phyloP scores from a whole-genome alignment of 2,113 vertebrate species.

The Sminthopsis crassicaudata region DNA sequence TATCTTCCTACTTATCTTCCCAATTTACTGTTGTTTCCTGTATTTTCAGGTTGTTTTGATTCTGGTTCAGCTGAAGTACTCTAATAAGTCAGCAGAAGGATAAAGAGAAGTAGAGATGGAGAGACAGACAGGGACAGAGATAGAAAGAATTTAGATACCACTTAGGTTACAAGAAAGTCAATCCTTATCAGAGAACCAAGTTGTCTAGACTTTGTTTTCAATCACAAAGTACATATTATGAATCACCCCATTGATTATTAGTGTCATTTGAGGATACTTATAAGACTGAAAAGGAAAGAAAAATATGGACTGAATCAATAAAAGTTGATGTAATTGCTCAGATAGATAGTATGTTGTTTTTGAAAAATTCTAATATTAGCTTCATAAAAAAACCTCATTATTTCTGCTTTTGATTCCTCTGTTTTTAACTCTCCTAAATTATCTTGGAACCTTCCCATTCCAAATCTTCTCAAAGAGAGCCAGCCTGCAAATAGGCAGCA shows the following conservation, averaged over 20 bases:
- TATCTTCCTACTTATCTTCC: background rate
- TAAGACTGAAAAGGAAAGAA: background rate
- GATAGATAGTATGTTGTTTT: background rate
- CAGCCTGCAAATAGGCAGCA: background rate
- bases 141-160: background rate
- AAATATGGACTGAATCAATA: background rate
- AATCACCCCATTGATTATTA: background rate
- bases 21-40: background rate
- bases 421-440: background rate
- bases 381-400: background rate
- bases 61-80: background rate
- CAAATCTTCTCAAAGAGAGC: background rate
- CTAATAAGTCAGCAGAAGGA: background rate
- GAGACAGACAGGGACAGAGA: background rate
- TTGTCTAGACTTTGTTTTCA: constrained; percentile 2
- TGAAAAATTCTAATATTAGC: background rate
- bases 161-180: constrained; percentile 30
- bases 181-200: background rate
- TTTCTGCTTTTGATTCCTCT: background rate
- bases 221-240: background rate
- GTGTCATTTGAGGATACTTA: background rate
- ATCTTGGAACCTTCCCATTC: background rate
- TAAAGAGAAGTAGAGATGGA: background rate
- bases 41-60: background rate
- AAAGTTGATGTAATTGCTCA: background rate